These are phyloP conservation scores for Orchesella flavescens DNA, from an alignment of 2,888 invertebrate species.

Conservation along the genomic window DNA sequence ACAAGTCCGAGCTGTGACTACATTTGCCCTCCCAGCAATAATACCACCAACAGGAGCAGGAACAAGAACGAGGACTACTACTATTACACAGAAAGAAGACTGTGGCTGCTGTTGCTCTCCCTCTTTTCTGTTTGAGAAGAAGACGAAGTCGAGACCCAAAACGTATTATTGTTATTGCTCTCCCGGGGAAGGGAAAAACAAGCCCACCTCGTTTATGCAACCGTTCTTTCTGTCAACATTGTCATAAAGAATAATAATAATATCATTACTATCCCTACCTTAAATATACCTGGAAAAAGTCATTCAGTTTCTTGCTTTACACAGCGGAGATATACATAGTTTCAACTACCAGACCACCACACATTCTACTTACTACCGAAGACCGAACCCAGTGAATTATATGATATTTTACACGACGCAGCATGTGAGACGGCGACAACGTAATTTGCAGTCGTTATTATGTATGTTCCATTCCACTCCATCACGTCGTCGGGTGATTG, in stretches of 20 bases:
- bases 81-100: neutral
- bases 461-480: too few species aligned
- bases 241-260: conserved; percentile 53
- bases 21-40: conserved; percentile 10
- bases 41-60: neutral
- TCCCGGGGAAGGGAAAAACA: conserved; percentile 53
- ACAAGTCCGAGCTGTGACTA: conserved; percentile 23
- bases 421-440: too few species aligned
- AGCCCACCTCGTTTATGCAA: conserved; percentile 41
- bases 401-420: too few species aligned
- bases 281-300: conserved; percentile 4
- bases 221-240: conserved; percentile 56
- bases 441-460: too few species aligned
- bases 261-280: conserved; percentile 16
- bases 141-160: conserved; percentile 42
- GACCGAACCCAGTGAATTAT: too few species aligned
- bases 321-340: too few species aligned
- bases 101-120: neutral
- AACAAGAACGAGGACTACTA: neutral
- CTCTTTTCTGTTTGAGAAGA: conserved; percentile 2
- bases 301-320: too few species aligned
- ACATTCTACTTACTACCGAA: too few species aligned
- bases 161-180: conserved; percentile 53
- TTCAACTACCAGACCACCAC: too few species aligned
- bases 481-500: too few species aligned